phyloP scores from a whole-genome alignment of 2,797 vertebrate species.

The Centroberyx gerrardi region DNA sequence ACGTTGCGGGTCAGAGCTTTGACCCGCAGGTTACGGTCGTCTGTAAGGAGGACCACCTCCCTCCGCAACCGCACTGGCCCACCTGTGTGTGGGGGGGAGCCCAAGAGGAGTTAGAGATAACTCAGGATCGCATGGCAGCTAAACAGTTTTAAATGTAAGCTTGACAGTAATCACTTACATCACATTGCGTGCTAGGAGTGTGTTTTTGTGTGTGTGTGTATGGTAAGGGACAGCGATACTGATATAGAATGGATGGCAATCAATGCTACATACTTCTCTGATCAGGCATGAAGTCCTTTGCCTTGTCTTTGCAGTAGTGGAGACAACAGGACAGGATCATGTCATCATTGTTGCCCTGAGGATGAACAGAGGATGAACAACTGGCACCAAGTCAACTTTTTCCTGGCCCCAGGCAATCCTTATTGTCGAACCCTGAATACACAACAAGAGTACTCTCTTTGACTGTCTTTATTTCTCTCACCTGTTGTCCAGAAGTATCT shows the following conservation, averaged over 20 bases:
- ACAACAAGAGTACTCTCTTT: too few relatives aligned
- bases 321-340: conserved; percentile 98
- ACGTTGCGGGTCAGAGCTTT: conserved; percentile 98
- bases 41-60: conserved; percentile 97
- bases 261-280: conserved; percentile 89
- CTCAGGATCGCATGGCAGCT: not conserved
- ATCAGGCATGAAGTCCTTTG: conserved; percentile 95
- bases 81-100: conserved; percentile 69
- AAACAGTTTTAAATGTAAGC: not conserved
- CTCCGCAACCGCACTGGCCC: conserved; percentile 93
- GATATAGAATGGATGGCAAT: not conserved
- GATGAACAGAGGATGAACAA: conserved; percentile 35
- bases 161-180: not conserved
- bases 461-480: conserved; percentile 50
- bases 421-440: too few relatives aligned
- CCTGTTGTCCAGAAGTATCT: conserved; percentile 97
- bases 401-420: too few relatives aligned
- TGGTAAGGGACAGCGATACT: not conserved
- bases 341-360: conserved; percentile 98
- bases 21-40: conserved; percentile 97
- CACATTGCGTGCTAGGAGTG: not conserved
- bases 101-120: conserved; percentile 1
- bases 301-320: conserved; percentile 98
- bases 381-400: too few relatives aligned
- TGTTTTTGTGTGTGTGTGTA: not conserved